A percentile compares a stretch with the other conserved stretches of the same genome.
Evolutionary conservation across 2,113 vertebrate genomes (phyloP).

Genomic region (Neogobius melanostomus): DNA sequence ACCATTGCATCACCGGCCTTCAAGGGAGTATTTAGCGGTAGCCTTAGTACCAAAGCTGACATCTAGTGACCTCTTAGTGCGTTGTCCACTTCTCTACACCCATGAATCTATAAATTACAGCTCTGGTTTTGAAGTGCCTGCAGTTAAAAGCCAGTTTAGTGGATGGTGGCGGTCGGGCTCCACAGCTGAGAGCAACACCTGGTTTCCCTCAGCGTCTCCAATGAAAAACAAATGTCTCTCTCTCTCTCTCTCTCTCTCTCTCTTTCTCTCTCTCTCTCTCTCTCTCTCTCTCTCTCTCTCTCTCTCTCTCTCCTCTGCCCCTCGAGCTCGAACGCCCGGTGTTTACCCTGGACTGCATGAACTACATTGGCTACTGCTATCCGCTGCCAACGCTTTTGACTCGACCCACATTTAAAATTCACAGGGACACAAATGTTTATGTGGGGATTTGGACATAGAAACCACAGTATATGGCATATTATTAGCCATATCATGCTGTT

Average conservation of each 20-base stretch:
- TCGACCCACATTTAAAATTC: slow-evolving; percentile 56
- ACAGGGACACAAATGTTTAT: slow-evolving; percentile 50
- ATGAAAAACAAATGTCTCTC: slow-evolving; percentile 73
- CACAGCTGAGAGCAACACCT: slow-evolving; percentile 72
- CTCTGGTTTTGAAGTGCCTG: slow-evolving; percentile 42
- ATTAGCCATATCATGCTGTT: not conserved
- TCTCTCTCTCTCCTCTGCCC: too few relatives aligned
- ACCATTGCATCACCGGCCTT: slow-evolving; percentile 4
- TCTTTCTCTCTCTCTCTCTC: too few relatives aligned
- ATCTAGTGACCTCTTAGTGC: slow-evolving; percentile 35
- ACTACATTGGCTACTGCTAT: slow-evolving; percentile 60
- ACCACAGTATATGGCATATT: not conserved
- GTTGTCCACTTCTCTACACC: not conserved
- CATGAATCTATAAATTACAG: slow-evolving; percentile 58
- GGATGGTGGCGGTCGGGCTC: slow-evolving; percentile 15
- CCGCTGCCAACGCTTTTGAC: slow-evolving; percentile 47
- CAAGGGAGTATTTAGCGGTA: not conserved
- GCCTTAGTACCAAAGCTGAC: slow-evolving; percentile 17
- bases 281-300: too few relatives aligned
- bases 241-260: not conserved
- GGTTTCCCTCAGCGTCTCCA: slow-evolving; percentile 70
- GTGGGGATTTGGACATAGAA: not conserved
- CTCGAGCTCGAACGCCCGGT: slow-evolving; percentile 49
- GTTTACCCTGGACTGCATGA: slow-evolving; percentile 62
- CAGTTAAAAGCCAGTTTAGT: slow-evolving; percentile 54